A percentile compares a stretch with the other conserved stretches of the same genome.
Conservation (phyloP, 2,888 invertebrate genomes). For the Cantharis flavilabris region DNA sequence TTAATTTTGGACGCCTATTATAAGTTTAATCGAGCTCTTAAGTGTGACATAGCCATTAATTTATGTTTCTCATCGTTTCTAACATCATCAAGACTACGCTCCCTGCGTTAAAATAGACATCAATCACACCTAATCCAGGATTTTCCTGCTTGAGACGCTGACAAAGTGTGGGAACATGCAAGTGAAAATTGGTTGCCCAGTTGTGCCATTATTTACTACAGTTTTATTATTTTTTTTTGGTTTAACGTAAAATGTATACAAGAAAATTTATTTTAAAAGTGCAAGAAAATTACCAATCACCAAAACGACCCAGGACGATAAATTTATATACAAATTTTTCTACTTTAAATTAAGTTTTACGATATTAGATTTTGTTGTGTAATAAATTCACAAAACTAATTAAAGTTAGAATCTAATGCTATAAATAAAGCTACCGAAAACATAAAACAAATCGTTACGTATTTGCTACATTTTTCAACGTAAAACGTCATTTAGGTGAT, state of each 20-base stretch:
- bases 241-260: not conserved
- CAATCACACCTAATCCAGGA: constrained; percentile 28
- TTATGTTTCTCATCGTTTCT: constrained; percentile 18
- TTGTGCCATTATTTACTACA: constrained; percentile 18
- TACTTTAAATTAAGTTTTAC: not conserved
- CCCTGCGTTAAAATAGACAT: constrained; percentile 24
- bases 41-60: constrained; percentile 24
- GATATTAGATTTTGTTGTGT: not conserved
- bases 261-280: not conserved
- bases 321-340: not conserved
- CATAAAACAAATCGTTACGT: not conserved
- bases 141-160: constrained; percentile 24
- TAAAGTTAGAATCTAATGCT: not conserved
- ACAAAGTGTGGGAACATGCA: constrained; percentile 27
- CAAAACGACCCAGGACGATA: not conserved
- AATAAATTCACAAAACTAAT: not conserved
- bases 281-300: not conserved
- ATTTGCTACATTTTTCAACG: not conserved
- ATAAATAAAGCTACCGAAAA: not conserved
- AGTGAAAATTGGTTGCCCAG: constrained; percentile 24
- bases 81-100: constrained; percentile 17
- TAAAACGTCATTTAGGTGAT: not conserved
- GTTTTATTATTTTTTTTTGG: constrained; percentile 15
- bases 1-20: constrained; percentile 19
- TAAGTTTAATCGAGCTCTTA: constrained; percentile 24